A percentile compares a stretch with the other conserved stretches of the same genome.
phyloP scores from a whole-genome alignment of 2,888 invertebrate species.

The Stenichneumon culpator region DNA sequence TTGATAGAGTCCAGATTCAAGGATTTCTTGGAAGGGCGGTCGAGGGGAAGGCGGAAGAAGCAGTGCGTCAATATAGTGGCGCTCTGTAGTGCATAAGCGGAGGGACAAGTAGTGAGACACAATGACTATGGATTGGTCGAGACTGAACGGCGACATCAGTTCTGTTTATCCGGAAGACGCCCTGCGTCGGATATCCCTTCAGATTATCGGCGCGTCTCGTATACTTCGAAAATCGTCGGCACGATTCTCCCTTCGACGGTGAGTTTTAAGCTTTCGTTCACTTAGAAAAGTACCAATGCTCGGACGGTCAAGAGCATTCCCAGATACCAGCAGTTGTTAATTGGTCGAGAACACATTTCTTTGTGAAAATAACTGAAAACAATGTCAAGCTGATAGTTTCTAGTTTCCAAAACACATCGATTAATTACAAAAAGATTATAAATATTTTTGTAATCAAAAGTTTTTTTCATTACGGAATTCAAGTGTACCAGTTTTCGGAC shows the following conservation, averaged over 20 bases:
- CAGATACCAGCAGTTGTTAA: no score
- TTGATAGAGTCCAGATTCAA: not conserved
- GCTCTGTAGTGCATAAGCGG: not conserved
- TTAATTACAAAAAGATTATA: no score
- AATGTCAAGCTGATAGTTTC: no score
- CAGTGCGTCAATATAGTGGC: not conserved
- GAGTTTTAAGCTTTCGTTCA: constrained; percentile 40
- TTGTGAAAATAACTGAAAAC: no score
- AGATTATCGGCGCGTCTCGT: constrained; percentile 61
- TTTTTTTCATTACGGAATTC: no score
- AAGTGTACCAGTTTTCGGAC: no score
- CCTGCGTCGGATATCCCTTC: constrained; percentile 66
- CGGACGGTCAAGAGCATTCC: no score
- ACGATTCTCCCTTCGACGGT: constrained; percentile 61
- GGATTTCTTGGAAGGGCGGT: not conserved
- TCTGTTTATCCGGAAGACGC: constrained; percentile 62
- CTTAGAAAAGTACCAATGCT: no score
- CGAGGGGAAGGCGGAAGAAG: not conserved
- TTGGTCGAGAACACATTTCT: no score
- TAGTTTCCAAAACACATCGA: no score
- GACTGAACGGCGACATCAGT: constrained; percentile 52
- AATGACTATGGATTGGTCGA: constrained; percentile 66
- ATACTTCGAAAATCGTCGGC: constrained; percentile 65
- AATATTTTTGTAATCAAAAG: no score
- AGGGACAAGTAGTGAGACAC: not conserved